Evolutionary conservation across 2,888 invertebrate genomes (phyloP), one percentile per base, ranked within the genome.

Genomic region (Linnaemya vulpina): DNA sequence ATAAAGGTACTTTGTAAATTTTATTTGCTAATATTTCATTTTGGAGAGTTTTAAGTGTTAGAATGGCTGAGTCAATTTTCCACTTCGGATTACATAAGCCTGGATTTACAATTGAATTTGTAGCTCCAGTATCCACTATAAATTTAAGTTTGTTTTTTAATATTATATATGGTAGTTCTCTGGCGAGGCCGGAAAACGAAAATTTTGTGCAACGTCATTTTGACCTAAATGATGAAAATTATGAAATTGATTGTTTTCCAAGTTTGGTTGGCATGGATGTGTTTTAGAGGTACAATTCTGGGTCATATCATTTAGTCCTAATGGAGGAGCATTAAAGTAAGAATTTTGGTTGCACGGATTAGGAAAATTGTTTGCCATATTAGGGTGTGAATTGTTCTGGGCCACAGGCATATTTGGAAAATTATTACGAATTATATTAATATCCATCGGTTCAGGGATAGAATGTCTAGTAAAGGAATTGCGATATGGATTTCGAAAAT

Each of bases 41-140:
- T 30, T 65, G 46, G n/a, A 46, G 30, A 25, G 46, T 46, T 46
- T 65, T 65, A 1, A 46, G 9, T 13, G 15, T 43, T 15, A 43
- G 43, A 13, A 22, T 43, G 8, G 22, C 3, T n/a, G 63, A 46
- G 11, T 46, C 13, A 1, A 20, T 63, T 63, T 25, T 63, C 63
- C 63, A 63, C 43, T 63, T 46, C 5, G 43, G 43, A 43, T 63
- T 15, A 43, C 63, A 63, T 0, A 46, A 46, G 25, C 46, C 65
- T 5, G 46, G 25, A 17, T 25, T 65, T 25, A 60, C 60, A 25
- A 73, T 73, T 0, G 58, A 75, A 46, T 53, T 40, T 4, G 74
- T 75, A n/a, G 74, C 74, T 8, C 74, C 63, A 8, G 40, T 63
- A 17, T 68, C 25, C 46, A 65, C 30, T 0, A 65, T 25, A 25